A percentile compares a stretch with the other conserved stretches of the same genome.
Conservation (phyloP, 2,888 invertebrate species). For the Drosophila mulleri region DNA sequence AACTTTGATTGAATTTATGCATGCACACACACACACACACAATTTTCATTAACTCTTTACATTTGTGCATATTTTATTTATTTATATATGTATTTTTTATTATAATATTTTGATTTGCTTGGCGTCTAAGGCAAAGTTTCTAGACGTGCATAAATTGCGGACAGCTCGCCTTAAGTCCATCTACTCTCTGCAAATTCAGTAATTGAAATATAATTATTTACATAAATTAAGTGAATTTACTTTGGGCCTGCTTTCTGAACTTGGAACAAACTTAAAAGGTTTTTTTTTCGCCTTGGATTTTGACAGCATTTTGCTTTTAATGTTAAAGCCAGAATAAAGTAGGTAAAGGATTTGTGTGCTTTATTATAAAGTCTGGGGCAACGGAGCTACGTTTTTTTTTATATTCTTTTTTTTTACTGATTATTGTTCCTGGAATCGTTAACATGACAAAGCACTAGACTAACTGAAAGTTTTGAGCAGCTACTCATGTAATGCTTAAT, state of each 20-base stretch:
- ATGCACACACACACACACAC: slow-evolving; percentile 15
- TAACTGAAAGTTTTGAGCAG: neutral
- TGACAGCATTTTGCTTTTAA: neutral
- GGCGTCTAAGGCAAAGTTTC: slow-evolving; percentile 19
- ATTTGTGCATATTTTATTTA: slow-evolving; percentile 46
- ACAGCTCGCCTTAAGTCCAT: neutral
- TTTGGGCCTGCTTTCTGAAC: neutral
- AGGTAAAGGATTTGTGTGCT: neutral
- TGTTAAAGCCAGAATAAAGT: neutral
- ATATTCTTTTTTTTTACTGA: neutral
- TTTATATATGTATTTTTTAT: neutral
- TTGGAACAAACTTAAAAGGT: neutral
- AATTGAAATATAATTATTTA: slow-evolving; percentile 25
- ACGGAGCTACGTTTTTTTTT: neutral
- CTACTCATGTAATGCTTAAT: neutral
- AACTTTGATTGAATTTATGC: slow-evolving; percentile 70
- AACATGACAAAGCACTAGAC: slow-evolving; percentile 5
- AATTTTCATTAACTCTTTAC: slow-evolving; percentile 61
- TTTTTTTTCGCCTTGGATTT: neutral
- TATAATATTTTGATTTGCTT: slow-evolving; percentile 23
- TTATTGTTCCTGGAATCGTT: neutral
- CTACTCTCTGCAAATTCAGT: slow-evolving; percentile 18
- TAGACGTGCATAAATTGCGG: slow-evolving; percentile 21
- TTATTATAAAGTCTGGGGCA: neutral
- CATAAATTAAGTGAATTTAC: slow-evolving; percentile 23